Conservation (phyloP, 2,888 invertebrate species). For the Xestia ashworthii region DNA sequence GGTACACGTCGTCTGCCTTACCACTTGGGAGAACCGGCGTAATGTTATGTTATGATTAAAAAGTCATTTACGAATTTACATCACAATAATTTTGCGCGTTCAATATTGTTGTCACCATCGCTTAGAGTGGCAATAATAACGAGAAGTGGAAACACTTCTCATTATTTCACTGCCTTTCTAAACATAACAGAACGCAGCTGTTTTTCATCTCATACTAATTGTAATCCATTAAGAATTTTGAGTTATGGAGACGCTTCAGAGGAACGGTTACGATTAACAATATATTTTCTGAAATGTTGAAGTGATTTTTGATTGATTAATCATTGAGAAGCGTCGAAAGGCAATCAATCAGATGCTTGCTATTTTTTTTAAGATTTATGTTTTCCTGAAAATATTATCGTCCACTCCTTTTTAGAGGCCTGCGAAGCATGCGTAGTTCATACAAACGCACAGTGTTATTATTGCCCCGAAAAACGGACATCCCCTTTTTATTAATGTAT, state of each 20-base stretch:
- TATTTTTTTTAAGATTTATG: conserved; percentile 15
- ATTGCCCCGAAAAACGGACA: no score
- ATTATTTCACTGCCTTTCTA: background rate
- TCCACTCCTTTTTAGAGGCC: background rate
- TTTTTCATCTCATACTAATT: conserved; percentile 17
- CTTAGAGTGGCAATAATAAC: no score
- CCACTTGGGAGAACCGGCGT: no score
- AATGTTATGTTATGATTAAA: no score
- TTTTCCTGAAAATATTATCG: background rate
- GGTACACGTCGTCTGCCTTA: no score
- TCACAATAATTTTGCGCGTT: background rate
- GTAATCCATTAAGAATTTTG: conserved; percentile 17
- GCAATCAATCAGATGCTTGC: conserved; percentile 52
- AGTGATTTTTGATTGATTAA: conserved; percentile 47
- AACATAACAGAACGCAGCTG: conserved; percentile 8
- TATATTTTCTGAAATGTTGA: conserved; percentile 46
- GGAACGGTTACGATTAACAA: conserved; percentile 24
- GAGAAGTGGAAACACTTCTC: background rate
- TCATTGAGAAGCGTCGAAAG: conserved; percentile 25
- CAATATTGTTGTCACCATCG: no score
- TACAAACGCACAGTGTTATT: no score
- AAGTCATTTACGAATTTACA: no score
- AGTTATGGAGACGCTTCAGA: background rate
- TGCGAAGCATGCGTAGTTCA: no score
- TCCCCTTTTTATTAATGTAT: no score